Conservation (phyloP, 2,888 invertebrate species). For the Blera fallax region DNA sequence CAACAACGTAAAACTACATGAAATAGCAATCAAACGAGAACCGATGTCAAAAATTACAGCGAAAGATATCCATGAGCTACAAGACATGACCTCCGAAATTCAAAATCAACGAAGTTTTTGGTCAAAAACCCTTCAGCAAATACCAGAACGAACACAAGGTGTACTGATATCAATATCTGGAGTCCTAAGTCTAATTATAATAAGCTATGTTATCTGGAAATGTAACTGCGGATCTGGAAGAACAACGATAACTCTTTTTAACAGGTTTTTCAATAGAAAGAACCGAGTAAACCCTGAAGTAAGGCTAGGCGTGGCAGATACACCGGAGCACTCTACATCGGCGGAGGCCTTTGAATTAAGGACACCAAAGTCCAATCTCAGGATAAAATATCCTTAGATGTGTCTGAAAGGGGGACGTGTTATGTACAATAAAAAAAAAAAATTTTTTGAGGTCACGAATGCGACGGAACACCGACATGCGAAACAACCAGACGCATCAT, state of each 20-base stretch:
- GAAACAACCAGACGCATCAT: no score
- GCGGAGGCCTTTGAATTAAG: neutral
- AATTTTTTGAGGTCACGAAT: no score
- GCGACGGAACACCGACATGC: no score
- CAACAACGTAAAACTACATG: neutral
- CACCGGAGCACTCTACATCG: no score
- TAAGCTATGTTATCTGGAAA: neutral
- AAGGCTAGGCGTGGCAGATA: neutral
- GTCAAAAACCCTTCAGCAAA: neutral
- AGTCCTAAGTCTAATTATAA: neutral
- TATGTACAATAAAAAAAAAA: no score
- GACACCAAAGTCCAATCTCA: neutral
- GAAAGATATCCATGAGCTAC: neutral
- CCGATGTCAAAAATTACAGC: neutral
- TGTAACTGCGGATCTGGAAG: neutral
- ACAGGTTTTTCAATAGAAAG: neutral
- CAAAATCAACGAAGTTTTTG: slow-evolving; percentile 8
- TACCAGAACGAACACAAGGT: neutral
- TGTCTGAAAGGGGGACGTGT: slow-evolving; percentile 3
- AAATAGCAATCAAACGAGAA: neutral
- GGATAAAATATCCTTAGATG: slow-evolving; percentile 17
- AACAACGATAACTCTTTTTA: neutral
- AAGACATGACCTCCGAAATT: neutral
- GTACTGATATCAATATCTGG: no score
- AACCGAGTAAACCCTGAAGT: neutral